Base-by-base conservation (phyloP, 2,888 invertebrate species). In the Lithophane ornitopus region DNA sequence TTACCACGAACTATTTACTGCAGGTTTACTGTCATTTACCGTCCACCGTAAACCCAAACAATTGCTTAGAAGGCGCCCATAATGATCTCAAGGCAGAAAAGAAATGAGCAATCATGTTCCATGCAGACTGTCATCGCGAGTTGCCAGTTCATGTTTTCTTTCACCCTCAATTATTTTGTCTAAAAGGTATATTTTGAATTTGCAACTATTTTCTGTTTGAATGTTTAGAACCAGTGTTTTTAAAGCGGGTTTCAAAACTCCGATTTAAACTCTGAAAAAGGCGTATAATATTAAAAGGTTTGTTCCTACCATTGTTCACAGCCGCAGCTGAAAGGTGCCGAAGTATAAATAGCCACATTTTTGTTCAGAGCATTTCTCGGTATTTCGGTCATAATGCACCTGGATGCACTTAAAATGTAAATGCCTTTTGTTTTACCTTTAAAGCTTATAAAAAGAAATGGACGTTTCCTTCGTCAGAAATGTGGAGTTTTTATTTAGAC, bases 361-460 rank as follows among this genome's bases (percentile, higher is more conserved):
- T 83, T 83, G 85, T 83, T 81, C 49, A 22, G 52, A 66, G n/a
- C 46, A 49, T 56, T 85, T 85, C 85, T 77, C 73, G 22, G 82
- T 83, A 83, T 85, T 83, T 82, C 41, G 62, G 82, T 81, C 73
- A 58, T 72, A 65, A 75, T 62, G 83, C 85, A 83, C 83, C 83
- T 83, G 83, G 83, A 69, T 71, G 85, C 83, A 83, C 83, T 83
- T 85, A 83, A 85, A 82, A 59, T 80, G 63, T 84, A 61, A 74
- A 83, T 85, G 71, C 85, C 82, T 82, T 84, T 83, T 82, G 82
- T 77, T 81, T 81, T 77, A 85, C 82, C 82, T 83, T 85, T 85
- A 67, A 59, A 76, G 70, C 63, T 72, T 71, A 66, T 74, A 71
- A 82, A 77, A 85, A 77, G 73, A 83, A 81, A 80, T 28, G 54